Percentiles rank a stretch among this genome's conserved stretches.
Evolutionary conservation across 2,797 vertebrate genomes (phyloP).

Genomic region (Pseudochromis fuscus): DNA sequence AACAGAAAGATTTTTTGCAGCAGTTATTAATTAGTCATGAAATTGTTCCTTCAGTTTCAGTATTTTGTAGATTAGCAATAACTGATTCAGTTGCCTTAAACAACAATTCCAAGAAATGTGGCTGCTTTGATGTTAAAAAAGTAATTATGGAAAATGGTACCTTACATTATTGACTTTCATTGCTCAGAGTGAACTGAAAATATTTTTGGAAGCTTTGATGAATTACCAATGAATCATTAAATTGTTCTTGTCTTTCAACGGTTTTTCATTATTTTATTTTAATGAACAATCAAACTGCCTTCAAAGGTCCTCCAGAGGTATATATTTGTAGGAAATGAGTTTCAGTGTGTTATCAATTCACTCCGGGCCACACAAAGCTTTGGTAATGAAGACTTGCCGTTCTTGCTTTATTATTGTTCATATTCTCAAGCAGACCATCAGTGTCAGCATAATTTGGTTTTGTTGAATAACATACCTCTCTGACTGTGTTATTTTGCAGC

Average conservation of each 20-base stretch:
- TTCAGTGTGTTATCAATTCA: conserved; percentile 67
- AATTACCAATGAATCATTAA: conserved; percentile 50
- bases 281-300: conserved; percentile 61
- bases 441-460: conserved; percentile 78
- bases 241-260: conserved; percentile 55
- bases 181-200: conserved; percentile 34
- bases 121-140: conserved; percentile 41
- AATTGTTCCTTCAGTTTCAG: conserved; percentile 22
- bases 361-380: conserved; percentile 61
- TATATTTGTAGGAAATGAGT: conserved; percentile 77
- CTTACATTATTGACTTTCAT: conserved; percentile 15
- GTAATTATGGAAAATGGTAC: conserved; percentile 22
- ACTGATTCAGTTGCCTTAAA: conserved; percentile 29
- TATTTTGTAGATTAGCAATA: conserved; percentile 32
- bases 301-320: conserved; percentile 54
- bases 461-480: conserved; percentile 71
- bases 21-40: conserved; percentile 36
- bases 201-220: conserved; percentile 38
- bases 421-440: conserved; percentile 68
- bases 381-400: conserved; percentile 71
- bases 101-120: conserved; percentile 27
- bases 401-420: conserved; percentile 71
- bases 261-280: conserved; percentile 66
- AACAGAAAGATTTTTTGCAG: conserved; percentile 30
- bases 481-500: conserved; percentile 64